These are phyloP conservation scores for Erynnis tages DNA, from an alignment of 2,888 invertebrate species.

Conservation along the genomic window DNA sequence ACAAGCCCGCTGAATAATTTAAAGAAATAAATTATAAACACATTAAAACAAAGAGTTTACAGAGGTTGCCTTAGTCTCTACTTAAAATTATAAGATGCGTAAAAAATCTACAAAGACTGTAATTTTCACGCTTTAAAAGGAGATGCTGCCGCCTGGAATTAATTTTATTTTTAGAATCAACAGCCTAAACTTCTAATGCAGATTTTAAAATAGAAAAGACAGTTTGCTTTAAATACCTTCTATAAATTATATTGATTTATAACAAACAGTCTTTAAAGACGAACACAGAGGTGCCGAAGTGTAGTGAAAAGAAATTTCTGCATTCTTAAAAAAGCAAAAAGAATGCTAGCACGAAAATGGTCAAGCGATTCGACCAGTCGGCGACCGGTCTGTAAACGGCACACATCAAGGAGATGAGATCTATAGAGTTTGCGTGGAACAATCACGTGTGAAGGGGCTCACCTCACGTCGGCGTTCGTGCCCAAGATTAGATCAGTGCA, in stretches of 20 bases:
- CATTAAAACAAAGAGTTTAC: not conserved
- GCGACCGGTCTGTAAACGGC: conserved; percentile 43
- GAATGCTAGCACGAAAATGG: conserved; percentile 34
- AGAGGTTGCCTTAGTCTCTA: no score
- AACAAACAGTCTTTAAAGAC: no score
- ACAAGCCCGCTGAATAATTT: not conserved
- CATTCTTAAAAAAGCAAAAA: conserved; percentile 17
- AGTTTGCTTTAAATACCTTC: no score
- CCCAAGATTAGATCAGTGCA: conserved; percentile 65
- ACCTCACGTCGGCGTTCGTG: conserved; percentile 71
- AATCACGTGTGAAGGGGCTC: conserved; percentile 79
- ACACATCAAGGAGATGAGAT: conserved; percentile 70
- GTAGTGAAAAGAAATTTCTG: not conserved
- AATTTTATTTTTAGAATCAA: not conserved
- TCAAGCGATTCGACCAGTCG: conserved; percentile 45
- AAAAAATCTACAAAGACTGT: conserved; percentile 7
- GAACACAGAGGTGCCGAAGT: no score
- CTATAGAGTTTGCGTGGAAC: conserved; percentile 58
- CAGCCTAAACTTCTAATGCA: not conserved
- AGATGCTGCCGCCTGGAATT: not conserved
- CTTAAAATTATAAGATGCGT: conserved; percentile 3
- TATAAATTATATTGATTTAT: no score
- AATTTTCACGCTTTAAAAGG: not conserved
- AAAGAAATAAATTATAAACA: conserved; percentile 6
- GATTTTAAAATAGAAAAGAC: not conserved